Evolutionary conservation across 1,140 invertebrate species (phyloP), one percentile per base, ranked within the genome.

Genomic region (Cherax quadricarinatus): DNA sequence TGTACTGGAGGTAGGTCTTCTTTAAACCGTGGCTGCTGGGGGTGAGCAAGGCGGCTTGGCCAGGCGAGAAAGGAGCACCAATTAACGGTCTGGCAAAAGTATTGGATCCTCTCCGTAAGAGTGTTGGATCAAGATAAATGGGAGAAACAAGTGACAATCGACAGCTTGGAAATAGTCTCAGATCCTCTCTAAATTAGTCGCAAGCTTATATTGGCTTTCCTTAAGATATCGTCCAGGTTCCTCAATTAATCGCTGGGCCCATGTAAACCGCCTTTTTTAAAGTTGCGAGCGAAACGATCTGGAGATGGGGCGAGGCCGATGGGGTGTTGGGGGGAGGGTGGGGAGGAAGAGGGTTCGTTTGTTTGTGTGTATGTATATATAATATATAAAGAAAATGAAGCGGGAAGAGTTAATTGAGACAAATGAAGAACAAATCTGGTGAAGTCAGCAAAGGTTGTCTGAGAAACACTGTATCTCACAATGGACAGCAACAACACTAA

Each of bases 41-140:
- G 80, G 53, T 57, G 53, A 14, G 53, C 9, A 1, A 14, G 53
- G 53, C 9, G 53, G 53, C 30, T 41, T 41, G 30, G 30, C 30
- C 30, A 57, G 53, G 14, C 9, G 53, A 10, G 82, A 92, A 92
- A 92, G 87, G 89, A 82, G 91, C 87, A 70, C 86, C 86, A 92
- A 92, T 92, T 92, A 92, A 92, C 86, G 91, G 91, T 88, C 86
- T 85, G 86, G 91, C 88, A 92, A 92, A 92, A 92, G 91, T 88
- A 92, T 92, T 92, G 91, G 86, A 92, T 92, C 91, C 87, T 88
- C 86, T 92, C 86, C 87, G 91, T 92, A 92, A 92, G 91, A 92
- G 86, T 92, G 91, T 92, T 85, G 91, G 91, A 92, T 92, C 91
- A 92, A 92, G 91, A 92, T 92, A 92, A 92, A 92, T 92, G 91